Percentiles rank a stretch among this genome's conserved stretches.
Evolutionary conservation across 2,797 vertebrate genomes (phyloP).

Genomic region (Mionectes olivaceus): DNA sequence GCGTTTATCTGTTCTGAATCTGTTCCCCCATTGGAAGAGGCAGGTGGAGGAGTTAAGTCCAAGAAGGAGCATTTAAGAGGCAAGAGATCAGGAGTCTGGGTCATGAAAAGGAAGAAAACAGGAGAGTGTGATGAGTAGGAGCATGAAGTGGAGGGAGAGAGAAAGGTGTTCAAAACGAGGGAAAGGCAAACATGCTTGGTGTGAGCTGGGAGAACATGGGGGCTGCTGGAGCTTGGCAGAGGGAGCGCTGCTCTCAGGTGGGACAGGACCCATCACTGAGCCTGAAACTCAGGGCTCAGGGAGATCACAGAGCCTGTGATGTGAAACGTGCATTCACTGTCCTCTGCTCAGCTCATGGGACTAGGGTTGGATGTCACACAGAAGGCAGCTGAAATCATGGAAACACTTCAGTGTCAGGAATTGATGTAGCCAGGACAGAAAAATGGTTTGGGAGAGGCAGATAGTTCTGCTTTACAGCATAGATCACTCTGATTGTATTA

Average conservation of each 20-base stretch:
- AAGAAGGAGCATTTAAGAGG: background rate
- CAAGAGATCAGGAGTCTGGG: background rate
- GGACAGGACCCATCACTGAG: background rate
- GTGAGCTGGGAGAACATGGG: background rate
- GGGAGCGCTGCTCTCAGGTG: accelerated
- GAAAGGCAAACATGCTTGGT: background rate
- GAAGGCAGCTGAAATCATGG: background rate
- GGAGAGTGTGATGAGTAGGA: background rate
- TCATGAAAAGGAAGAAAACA: background rate
- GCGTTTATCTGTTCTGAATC: background rate
- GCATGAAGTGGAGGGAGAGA: background rate
- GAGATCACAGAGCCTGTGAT: background rate
- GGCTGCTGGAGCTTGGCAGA: background rate
- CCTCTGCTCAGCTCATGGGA: background rate
- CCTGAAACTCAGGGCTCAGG: background rate
- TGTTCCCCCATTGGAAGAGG: background rate
- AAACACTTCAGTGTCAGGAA: background rate
- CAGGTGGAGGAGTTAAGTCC: background rate
- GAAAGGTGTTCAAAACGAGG: background rate
- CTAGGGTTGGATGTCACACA: background rate
- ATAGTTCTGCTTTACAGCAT: background rate
- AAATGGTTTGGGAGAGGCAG: background rate
- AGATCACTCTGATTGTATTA: slow-evolving; percentile 4
- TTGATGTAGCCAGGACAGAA: background rate
- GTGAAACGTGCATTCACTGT: background rate